These are phyloP conservation scores for Colletes latitarsis DNA, from an alignment of 1,140 invertebrate genomes.

Conservation along the genomic window DNA sequence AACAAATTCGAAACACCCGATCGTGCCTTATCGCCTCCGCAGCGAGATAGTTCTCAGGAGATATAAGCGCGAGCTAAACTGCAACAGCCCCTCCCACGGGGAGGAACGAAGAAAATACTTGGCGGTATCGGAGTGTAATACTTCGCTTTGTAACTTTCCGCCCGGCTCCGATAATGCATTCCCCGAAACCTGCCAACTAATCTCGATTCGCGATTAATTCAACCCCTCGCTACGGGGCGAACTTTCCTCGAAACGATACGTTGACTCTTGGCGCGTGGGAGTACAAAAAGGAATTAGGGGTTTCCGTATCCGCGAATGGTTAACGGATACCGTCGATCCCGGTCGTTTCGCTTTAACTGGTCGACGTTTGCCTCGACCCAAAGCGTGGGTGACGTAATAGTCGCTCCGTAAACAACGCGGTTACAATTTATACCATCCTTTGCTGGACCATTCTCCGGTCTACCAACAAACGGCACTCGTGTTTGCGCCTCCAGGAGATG, in stretches of 20 bases:
- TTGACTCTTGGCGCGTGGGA: not conserved
- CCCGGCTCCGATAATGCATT: slow-evolving; percentile 18
- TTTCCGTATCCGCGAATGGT: not conserved
- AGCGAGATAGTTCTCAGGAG: slow-evolving; percentile 39
- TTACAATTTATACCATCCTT: slow-evolving; percentile 24
- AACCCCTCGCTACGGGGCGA: not conserved
- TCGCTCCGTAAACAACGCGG: not conserved
- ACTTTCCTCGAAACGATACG: not conserved
- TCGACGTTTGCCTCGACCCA: not conserved
- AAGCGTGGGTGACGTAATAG: not conserved
- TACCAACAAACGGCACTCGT: slow-evolving; percentile 19
- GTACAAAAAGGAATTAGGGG: too few relatives aligned
- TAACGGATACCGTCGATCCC: not conserved
- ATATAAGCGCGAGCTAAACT: slow-evolving; percentile 26
- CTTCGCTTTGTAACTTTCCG: slow-evolving; percentile 27
- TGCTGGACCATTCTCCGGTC: slow-evolving; percentile 1
- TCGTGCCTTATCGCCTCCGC: slow-evolving; percentile 38
- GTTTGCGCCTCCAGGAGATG: slow-evolving; percentile 44
- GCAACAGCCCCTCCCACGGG: not conserved
- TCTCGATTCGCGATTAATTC: slow-evolving; percentile 15
- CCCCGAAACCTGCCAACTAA: slow-evolving; percentile 10
- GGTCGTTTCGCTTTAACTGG: not conserved
- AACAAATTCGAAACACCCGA: slow-evolving; percentile 38
- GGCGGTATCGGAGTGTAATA: not conserved
- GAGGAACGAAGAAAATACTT: slow-evolving; percentile 3